Evolutionary conservation across 2,797 vertebrate species (phyloP), one percentile per base, ranked within the genome.

Genomic region (Anabas testudineus): DNA sequence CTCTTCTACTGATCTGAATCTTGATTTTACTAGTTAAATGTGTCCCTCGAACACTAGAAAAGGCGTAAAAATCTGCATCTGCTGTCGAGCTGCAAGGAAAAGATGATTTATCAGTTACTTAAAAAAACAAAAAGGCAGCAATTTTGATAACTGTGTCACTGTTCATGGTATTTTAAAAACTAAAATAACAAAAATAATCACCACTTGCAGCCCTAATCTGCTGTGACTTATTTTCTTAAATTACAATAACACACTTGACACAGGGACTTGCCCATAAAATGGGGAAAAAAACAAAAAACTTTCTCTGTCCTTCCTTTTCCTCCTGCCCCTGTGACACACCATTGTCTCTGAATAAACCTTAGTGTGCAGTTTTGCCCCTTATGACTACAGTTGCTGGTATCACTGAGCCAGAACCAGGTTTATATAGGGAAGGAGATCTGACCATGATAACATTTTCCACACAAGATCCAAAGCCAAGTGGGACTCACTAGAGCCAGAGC

Each of bases 381-480:
- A 67, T 66, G 67, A 68, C 76, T 53, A 34, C 75, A 74, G 60
- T 46, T 77, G 47, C 64, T 71, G 61, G 46, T 53, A 66, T 52
- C 32, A 30, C 57, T 42, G 61, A 80, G 73, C 75, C 81, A 81
- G 64, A 67, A 54, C 52, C 71, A 71, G 66, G 60, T 78, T 76
- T 72, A 75, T 70, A 45, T 21, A 77, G 73, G 56, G 62, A 76
- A 71, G 62, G 45, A 79, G 80, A 84, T 81, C 62, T 30, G 12
- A 16, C 53, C 69, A 42, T 28, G 74, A 87, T 78, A 74, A 83
- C 64, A 74, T 82, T 84, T 81, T 85, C 69, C 81, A 81, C 59
- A 64, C 26, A 41, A 19, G 39, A 54, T 24, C 42, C 22, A 24
- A 34, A 64, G 73, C 71, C 80, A 73, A 72, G 62, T 71, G 51